phyloP scores from a whole-genome alignment of 2,797 vertebrate species.

The Takifugu rubripes region DNA sequence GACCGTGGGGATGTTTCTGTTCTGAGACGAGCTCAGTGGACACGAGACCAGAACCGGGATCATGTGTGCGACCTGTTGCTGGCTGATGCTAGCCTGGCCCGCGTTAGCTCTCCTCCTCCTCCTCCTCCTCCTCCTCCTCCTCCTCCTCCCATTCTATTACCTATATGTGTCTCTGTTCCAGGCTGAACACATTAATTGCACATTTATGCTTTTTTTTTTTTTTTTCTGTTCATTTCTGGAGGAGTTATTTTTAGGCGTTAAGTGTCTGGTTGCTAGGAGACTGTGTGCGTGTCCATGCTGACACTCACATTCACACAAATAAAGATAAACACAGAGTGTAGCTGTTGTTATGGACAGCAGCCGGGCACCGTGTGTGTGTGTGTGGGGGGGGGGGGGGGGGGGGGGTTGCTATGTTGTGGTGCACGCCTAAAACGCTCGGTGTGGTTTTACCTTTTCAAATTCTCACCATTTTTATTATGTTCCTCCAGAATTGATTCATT shows the following conservation, averaged over 20 bases:
- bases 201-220: constrained; percentile 80
- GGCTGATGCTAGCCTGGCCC: constrained; percentile 52
- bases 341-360: constrained; percentile 62
- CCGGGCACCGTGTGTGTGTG: constrained; percentile 36
- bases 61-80: constrained; percentile 77
- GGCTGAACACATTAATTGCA: constrained; percentile 79
- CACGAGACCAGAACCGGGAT: not conserved
- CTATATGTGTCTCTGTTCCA: constrained; percentile 71
- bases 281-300: constrained; percentile 74
- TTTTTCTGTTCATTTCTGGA: constrained; percentile 78
- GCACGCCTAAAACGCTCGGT: not conserved
- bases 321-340: constrained; percentile 44
- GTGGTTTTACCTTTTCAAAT: too few relatives aligned
- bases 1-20: constrained; percentile 49
- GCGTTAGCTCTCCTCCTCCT: constrained; percentile 4
- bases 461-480: too few relatives aligned
- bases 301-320: constrained; percentile 60
- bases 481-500: too few relatives aligned
- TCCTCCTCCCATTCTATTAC: constrained; percentile 58
- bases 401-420: constrained; percentile 3
- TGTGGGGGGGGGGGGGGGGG: constrained; percentile 42
- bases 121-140: constrained; percentile 27
- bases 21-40: constrained; percentile 36
- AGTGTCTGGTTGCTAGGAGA: constrained; percentile 85
- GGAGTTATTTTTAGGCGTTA: constrained; percentile 81